Evolutionary conservation across 2,888 invertebrate genomes (phyloP), one percentile per base, ranked within the genome.

Genomic region (Xylota sylvarum): DNA sequence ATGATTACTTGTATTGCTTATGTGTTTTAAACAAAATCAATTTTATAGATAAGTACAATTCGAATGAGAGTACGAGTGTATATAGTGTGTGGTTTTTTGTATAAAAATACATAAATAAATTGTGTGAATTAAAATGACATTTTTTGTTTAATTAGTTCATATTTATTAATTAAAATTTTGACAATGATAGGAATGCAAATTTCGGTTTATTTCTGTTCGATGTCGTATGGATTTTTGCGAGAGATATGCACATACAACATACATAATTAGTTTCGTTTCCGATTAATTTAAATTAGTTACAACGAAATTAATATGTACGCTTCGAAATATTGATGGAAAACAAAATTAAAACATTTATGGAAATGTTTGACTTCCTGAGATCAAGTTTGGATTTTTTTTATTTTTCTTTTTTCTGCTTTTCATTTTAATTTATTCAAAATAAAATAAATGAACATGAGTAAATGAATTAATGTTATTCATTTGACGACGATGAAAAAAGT

Each of bases 181-280:
- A 79, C 77, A 85, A 82, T 88, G 88, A 84, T 88, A 88, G 88
- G 88, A 88, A 88, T 88, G 88, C 88, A 88, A 88, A 88, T 88
- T 87, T 85, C 72, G 46, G 55, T 60, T 67, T 73, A 30, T 27
- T 60, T 55, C 12, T 52, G 35, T 58, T 77, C 73, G 60, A 81
- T 79, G 72, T 78, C 72, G 67, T 46, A 83, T 67, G 78, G 48
- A 60, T 43, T 65, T 70, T 40, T 62, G 37, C 48, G 73, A 50
- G 35, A 74, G 67, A 77, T 77, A 70, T 64, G 58, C 23, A 23
- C 23, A 23, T 23, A 23, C 23, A 2, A 23, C 23, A 23, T 37
- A 69, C 50, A 67, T 35, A 55, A 40, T 69, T 50, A 72, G n/a
- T 43, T 67, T 37, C 58, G 64, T 50, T 79, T 14, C 32, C 58